These are phyloP conservation scores for Liasis olivaceus DNA, from an alignment of 2,797 vertebrate species.

Conservation along the genomic window DNA sequence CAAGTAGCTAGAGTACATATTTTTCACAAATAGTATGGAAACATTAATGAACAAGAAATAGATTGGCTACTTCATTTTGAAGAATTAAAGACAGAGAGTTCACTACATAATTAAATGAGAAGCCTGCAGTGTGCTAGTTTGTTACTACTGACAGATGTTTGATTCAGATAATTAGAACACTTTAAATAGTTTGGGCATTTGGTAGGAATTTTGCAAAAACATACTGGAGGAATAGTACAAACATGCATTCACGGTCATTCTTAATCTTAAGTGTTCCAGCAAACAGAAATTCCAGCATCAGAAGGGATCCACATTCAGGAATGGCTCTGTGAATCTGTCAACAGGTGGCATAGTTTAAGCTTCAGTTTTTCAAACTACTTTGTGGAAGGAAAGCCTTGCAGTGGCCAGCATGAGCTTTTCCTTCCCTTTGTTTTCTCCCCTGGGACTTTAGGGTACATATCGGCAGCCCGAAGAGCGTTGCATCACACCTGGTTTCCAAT, in stretches of 20 bases:
- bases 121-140: not conserved
- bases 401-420: not conserved
- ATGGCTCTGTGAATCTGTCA: not conserved
- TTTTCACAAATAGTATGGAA: not conserved
- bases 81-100: not conserved
- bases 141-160: not conserved
- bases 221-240: not conserved
- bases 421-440: not conserved
- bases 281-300: not conserved
- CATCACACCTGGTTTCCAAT: not conserved
- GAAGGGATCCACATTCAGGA: not conserved
- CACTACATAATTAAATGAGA: not conserved
- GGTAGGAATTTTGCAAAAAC: not conserved
- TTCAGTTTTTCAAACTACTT: not conserved
- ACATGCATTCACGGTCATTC: not conserved
- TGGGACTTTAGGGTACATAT: too few relatives aligned
- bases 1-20: not conserved
- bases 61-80: not conserved
- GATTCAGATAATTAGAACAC: not conserved
- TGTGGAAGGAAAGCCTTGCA: not conserved
- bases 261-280: not conserved
- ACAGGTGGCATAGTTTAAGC: not conserved
- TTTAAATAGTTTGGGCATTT: not conserved
- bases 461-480: not conserved
- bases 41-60: not conserved